Conservation (phyloP, 2,113 vertebrate genomes). For the Chelonoidis abingdonii region DNA sequence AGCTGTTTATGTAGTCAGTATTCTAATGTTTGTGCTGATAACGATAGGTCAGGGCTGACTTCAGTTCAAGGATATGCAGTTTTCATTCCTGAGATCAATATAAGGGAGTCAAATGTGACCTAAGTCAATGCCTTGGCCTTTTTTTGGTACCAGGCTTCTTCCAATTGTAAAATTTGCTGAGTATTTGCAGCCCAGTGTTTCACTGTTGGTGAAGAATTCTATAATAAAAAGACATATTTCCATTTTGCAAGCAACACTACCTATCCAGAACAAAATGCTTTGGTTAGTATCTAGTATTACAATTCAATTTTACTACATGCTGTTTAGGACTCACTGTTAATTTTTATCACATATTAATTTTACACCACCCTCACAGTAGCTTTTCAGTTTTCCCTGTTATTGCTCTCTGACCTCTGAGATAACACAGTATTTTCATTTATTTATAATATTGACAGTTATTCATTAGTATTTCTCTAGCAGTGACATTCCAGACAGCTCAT, state of each 20-base stretch:
- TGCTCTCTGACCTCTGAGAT: not conserved
- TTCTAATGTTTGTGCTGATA: not conserved
- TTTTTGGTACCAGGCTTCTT: not conserved
- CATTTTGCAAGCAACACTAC: not conserved
- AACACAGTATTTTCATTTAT: not conserved
- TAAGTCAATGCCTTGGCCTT: not conserved
- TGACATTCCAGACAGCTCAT: conserved; percentile 1
- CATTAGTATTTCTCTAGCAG: not conserved
- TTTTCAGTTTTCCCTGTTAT: not conserved
- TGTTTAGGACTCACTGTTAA: not conserved
- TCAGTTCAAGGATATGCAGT: not conserved
- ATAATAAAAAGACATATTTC: not conserved
- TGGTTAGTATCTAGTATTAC: not conserved
- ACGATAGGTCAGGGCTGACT: not conserved
- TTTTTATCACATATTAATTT: not conserved
- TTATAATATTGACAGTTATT: not conserved
- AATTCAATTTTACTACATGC: not conserved
- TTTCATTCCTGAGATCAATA: not conserved
- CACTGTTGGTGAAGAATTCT: not conserved
- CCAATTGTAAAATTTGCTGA: not conserved
- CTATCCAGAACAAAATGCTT: not conserved
- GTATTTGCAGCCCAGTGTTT: not conserved
- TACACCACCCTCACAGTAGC: not conserved
- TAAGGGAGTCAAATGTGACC: not conserved
- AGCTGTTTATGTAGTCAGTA: not conserved